Evolutionary conservation across 2,888 invertebrate species (phyloP), one percentile per base, ranked within the genome.

Genomic region (Nineta flava): DNA sequence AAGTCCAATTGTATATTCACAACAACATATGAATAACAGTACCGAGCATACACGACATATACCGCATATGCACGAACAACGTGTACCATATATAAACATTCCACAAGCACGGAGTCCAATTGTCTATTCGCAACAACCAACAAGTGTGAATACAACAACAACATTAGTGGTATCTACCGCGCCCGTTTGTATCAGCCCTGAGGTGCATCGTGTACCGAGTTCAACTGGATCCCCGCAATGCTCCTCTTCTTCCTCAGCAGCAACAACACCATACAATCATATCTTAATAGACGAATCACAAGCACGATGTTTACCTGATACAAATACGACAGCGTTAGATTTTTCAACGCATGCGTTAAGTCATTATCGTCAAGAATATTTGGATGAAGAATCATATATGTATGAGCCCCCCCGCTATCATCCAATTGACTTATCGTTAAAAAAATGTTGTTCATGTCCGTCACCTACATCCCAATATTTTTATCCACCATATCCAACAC

Each of bases 351-450:
- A 57, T 55, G 55, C 46, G 34, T 53, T 50, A 57, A 61, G 51
- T 55, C 60, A 55, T 53, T 26, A 26, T 26, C 60, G 55, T 62
- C 58, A 55, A 59, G 60, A 56, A 56, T 63, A 51, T 57, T 64
- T 41, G 52, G 61, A 61, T 52, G 59, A 62, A 35, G 51, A 61
- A 42, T 68, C 70, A 13, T 21, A 44, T 26, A 21, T 44, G 26
- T 21, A 44, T 26, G 44, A 44, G 55, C 53, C 52, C 19, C 62
- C 13, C 50, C 47, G 10, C 47, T 34, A 17, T 13, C 16, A 31
- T n/a, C 48, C 51, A 31, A 66, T 66, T 54, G 68, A 67, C 57
- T 60, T 67, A 56, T 66, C 67, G 51, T 57, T 67, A 55, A 66
- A 65, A 57, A 53, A 54, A 53, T 45, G 34, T 50, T 38, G 31